phyloP scores from a whole-genome alignment of 2,888 invertebrate species.

The Hypselothyrea guttata region DNA sequence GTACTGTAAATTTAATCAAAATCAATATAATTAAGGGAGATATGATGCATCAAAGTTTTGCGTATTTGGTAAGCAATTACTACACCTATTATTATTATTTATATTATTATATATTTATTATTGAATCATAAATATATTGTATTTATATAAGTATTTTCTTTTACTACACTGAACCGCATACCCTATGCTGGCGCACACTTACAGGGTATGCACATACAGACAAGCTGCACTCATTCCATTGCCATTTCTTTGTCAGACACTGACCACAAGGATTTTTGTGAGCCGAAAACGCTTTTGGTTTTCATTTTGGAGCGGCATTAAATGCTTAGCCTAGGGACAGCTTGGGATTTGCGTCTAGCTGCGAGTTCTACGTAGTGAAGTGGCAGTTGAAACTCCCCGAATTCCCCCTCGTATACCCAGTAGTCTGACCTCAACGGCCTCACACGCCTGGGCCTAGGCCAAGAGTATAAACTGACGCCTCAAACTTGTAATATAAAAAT shows the following conservation, averaged over 20 bases:
- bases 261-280: conserved; percentile 48
- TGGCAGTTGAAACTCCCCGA: too few species aligned
- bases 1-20: too few species aligned
- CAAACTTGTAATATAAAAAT: conserved; percentile 56
- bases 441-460: conserved; percentile 30
- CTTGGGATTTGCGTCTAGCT: conserved; percentile 21
- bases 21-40: too few species aligned
- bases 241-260: conserved; percentile 41
- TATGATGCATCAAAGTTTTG: too few species aligned
- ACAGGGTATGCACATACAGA: conserved; percentile 16
- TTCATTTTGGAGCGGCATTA: conserved; percentile 66
- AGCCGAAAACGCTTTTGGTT: conserved; percentile 39
- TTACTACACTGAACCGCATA: too few species aligned
- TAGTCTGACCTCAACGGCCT: conserved; percentile 50
- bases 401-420: too few species aligned
- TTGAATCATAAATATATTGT: too few species aligned
- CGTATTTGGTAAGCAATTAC: too few species aligned
- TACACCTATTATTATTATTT: too few species aligned
- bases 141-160: too few species aligned
- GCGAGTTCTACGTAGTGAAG: neutral
- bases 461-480: conserved; percentile 37
- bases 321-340: conserved; percentile 68
- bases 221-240: conserved; percentile 10
- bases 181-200: too few species aligned
- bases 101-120: too few species aligned